Base-by-base conservation (phyloP, 2,113 vertebrate genomes). In the Dryoscopus gambensis region DNA sequence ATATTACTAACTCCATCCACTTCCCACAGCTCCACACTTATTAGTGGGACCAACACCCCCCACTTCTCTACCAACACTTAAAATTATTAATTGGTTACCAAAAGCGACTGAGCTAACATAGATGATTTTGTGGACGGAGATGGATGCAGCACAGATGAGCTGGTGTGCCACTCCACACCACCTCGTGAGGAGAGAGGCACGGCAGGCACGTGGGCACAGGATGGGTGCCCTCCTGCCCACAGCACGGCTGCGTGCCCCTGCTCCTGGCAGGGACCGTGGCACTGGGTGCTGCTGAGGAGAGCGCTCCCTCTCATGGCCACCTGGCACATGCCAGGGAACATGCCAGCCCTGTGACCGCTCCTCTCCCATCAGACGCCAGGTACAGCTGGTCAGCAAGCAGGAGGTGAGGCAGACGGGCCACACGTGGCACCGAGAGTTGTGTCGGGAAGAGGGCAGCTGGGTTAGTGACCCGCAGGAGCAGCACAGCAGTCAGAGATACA, bases 231-330 rank as follows among this genome's bases (percentile, higher is more conserved):
- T 76, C 11, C 76, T 79, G 47, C 37, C 50, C 75, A 31, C 0
- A 0, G 24, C 6, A 10, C 5, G 3, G 42, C 0, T 35, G 52
- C 0, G 0, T 20, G 53, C 35, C n/a, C 18, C 60, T 13, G 55
- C 0, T 15, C 79, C 31, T 0, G 11, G 31, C 74, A 53, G 65
- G 25, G 53, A 62, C 52, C 0, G 0, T 31, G 80, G 62, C 87
- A 75, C 3, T 24, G 5, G 44, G 37, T 71, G 67, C 75, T 59
- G 52, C 62, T 60, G 30, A 46, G n/a, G 37, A 71, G 35, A 63
- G 30, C 10, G 22, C 12, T 46, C 47, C 62, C 79, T 59, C 79
- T 23, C 23, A 5, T 7, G 37, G 83, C 30, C 63, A 19, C 71
- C 13, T 81, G 87, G 87, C 84, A 71, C 22, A n/a, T n/a, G n/a